phyloP scores from a whole-genome alignment of 2,113 vertebrate genomes.

The Tyto alba region DNA sequence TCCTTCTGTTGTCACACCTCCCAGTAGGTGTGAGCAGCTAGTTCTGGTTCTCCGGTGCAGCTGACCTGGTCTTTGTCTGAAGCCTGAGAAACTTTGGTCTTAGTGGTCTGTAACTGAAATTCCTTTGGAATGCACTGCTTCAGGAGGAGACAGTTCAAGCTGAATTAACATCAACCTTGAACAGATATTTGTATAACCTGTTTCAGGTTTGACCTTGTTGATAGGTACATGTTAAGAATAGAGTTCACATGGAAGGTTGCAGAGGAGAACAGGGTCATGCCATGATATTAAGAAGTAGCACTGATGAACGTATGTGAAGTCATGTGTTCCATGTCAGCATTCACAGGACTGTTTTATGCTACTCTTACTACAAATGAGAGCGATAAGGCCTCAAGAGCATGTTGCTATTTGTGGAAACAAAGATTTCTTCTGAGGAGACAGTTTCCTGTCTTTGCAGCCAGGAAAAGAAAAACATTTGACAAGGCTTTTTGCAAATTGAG shows the following conservation, averaged over 20 bases:
- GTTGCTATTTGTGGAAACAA: slow-evolving; percentile 20
- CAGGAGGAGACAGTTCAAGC: neutral
- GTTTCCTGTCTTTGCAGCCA: slow-evolving; percentile 15
- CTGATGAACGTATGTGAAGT: neutral
- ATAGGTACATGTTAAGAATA: neutral
- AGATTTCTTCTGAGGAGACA: neutral
- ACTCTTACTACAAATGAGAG: neutral
- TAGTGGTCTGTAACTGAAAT: neutral
- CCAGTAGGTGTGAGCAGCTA: neutral
- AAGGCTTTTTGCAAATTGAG: neutral
- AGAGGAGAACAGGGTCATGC: neutral
- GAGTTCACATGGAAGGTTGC: rapidly evolving
- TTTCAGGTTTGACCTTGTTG: neutral
- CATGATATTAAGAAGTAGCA: neutral
- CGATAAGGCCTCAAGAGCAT: neutral
- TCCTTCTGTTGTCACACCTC: neutral
- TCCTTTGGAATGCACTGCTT: neutral
- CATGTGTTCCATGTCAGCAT: neutral
- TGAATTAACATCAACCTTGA: neutral
- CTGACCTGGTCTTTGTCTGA: neutral
- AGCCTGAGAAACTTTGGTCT: neutral
- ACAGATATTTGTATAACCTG: neutral
- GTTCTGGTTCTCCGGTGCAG: neutral
- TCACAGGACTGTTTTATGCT: neutral
- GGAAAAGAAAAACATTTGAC: neutral